A percentile compares a stretch with the other conserved stretches of the same genome.
These are phyloP conservation scores for Lepus americanus DNA, from an alignment of 2,113 vertebrate genomes.

Conservation along the genomic window DNA sequence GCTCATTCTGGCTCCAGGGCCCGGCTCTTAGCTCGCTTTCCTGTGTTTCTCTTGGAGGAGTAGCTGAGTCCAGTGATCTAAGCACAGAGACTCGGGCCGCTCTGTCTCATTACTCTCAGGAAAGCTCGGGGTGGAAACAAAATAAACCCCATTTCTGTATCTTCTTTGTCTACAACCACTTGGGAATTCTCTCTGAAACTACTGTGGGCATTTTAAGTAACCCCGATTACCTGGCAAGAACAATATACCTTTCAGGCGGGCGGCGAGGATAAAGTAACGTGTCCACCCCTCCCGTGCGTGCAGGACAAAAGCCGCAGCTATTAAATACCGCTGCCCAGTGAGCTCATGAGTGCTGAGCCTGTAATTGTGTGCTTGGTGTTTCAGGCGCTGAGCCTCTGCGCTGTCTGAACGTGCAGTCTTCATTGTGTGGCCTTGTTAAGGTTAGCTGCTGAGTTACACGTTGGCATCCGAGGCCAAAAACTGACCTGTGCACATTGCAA, in stretches of 20 bases:
- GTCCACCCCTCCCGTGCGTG: conserved; percentile 59
- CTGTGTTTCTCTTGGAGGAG: conserved; percentile 55
- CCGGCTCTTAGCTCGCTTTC: neutral
- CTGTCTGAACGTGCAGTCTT: conserved; percentile 77
- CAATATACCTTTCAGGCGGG: conserved; percentile 74
- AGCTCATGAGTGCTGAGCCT: conserved; percentile 58
- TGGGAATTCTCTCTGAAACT: conserved; percentile 72
- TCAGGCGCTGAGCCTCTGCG: conserved; percentile 63
- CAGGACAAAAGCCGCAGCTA: conserved; percentile 74
- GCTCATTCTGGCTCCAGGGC: conserved; percentile 5
- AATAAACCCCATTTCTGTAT: conserved; percentile 75
- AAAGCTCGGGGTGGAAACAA: conserved; percentile 57
- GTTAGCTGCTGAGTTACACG: conserved; percentile 47
- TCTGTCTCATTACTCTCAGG: conserved; percentile 58
- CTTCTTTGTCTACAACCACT: conserved; percentile 74
- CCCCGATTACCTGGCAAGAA: conserved; percentile 61
- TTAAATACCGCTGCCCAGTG: conserved; percentile 65
- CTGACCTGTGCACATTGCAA: conserved; percentile 14
- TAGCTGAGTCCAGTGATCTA: conserved; percentile 27
- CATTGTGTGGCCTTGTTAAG: conserved; percentile 54
- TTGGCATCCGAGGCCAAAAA: neutral
- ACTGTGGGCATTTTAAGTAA: conserved; percentile 76
- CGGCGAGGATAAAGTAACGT: conserved; percentile 58
- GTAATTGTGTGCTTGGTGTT: neutral
- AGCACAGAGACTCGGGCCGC: conserved; percentile 13